These are phyloP conservation scores for Fringilla coelebs DNA, from an alignment of 2,797 vertebrate species.

Conservation along the genomic window DNA sequence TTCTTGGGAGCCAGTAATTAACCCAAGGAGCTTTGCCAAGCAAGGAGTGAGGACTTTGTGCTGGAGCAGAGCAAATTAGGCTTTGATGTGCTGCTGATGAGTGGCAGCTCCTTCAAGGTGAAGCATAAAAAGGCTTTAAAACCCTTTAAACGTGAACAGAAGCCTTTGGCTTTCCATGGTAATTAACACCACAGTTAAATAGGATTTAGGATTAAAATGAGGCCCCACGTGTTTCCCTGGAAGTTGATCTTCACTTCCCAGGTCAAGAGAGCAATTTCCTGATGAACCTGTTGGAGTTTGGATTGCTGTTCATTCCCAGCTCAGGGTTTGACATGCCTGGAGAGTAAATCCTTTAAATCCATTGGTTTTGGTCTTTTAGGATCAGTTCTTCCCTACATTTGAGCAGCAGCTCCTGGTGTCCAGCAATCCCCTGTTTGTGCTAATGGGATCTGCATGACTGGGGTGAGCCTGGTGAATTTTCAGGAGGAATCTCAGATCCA, in stretches of 20 bases:
- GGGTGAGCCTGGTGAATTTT: background rate
- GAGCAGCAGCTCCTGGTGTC: background rate
- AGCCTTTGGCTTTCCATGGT: conserved; percentile 26
- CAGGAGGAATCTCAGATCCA: too few relatives aligned
- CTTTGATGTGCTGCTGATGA: background rate
- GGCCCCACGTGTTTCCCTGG: background rate
- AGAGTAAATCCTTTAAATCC: background rate
- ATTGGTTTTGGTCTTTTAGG: background rate
- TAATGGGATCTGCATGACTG: accelerated
- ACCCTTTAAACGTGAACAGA: background rate
- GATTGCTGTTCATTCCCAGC: background rate
- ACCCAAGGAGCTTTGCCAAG: background rate
- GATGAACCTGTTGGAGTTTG: background rate
- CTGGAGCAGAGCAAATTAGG: conserved; percentile 13
- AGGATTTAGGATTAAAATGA: conserved; percentile 9
- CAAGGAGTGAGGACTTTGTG: background rate
- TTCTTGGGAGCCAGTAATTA: conserved; percentile 38
- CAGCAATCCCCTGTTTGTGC: background rate
- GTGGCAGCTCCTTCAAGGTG: conserved; percentile 49
- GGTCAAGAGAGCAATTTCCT: background rate
- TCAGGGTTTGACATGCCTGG: background rate
- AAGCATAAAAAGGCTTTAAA: conserved; percentile 9
- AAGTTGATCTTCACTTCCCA: background rate
- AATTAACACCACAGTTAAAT: conserved; percentile 9
- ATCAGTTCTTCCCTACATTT: background rate